Base-by-base conservation (phyloP, 2,113 vertebrate genomes). In the Calonectris borealis region DNA sequence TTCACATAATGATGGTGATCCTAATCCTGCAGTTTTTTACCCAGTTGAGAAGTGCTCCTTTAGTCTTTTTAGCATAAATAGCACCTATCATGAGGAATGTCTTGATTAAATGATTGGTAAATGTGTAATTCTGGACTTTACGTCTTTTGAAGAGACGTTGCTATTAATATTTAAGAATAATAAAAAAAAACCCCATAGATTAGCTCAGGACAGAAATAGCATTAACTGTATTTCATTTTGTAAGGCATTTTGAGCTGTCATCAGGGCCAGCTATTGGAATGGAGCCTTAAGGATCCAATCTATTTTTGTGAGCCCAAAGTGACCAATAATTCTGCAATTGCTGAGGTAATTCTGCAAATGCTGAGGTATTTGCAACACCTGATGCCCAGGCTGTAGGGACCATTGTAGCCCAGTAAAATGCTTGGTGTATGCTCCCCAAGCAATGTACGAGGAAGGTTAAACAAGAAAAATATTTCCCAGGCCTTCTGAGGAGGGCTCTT, bases 131-230 rank as follows among this genome's bases (percentile, higher is more conserved):
- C 49, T 69, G 65, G 76, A 62, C 48, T 69, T 89, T 4, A 21
- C 25, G 61, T 55, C 48, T 65, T 86, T 84, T 69, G 16, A 13
- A 62, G 69, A 94, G 57, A 87, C 2, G 2, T 29, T 82, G 19
- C 52, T 88, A 84, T 94, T 91, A 88, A 95, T 95, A 92, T 90
- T 94, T 90, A 81, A 92, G 31, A 81, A 90, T 71, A 92, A 86
- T 64, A 70, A 48, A 70, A 73, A 66, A 77, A 1, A 2, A 0
- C 0, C 5, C 12, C 46, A 52, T 16, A 90, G 57, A 93, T 92
- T 71, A 86, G 34, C 65, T 84, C 21, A 69, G 70, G 83, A 93
- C 88, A 96, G 86, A 97, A 96, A 96, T 95, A 94, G 86, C 49
- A 54, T 64, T 88, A 81, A 76, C 83, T 61, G 46, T 71, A 75